Conservation (phyloP, 1,140 invertebrate species). For the Pogonus chalceus region DNA sequence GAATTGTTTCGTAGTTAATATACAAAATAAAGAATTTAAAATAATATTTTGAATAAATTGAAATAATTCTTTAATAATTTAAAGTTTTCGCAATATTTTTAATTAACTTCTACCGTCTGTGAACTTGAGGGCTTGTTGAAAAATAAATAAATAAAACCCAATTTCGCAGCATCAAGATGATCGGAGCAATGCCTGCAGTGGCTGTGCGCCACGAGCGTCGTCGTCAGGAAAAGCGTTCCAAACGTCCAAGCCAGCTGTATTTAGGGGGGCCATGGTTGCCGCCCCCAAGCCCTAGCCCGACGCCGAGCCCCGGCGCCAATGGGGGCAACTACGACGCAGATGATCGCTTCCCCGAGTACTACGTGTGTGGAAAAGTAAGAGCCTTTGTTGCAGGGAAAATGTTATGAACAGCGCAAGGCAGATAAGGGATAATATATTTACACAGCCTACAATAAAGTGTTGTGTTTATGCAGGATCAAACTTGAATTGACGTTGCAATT, state of each 20-base stretch:
- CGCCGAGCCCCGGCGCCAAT: conserved; percentile 45
- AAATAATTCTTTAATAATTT: too few species aligned
- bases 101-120: background rate
- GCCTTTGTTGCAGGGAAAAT: too few species aligned
- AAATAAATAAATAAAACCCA: background rate
- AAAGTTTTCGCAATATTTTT: background rate
- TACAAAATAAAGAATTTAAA: too few species aligned
- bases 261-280: conserved; percentile 46
- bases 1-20: too few species aligned
- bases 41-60: too few species aligned
- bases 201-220: conserved; percentile 69
- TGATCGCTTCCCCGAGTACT: conserved; percentile 51
- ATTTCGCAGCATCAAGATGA: conserved; percentile 48
- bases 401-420: too few species aligned
- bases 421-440: too few species aligned
- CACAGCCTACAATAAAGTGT: too few species aligned
- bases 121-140: background rate
- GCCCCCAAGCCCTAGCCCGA: conserved; percentile 47
- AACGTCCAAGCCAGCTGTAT: conserved; percentile 59
- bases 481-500: too few species aligned
- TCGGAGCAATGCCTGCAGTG: conserved; percentile 77
- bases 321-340: conserved; percentile 35
- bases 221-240: conserved; percentile 58
- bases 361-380: conserved; percentile 61
- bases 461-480: too few species aligned